Conservation (phyloP, 1,140 invertebrate genomes). For the Drosophila mauritiana region DNA sequence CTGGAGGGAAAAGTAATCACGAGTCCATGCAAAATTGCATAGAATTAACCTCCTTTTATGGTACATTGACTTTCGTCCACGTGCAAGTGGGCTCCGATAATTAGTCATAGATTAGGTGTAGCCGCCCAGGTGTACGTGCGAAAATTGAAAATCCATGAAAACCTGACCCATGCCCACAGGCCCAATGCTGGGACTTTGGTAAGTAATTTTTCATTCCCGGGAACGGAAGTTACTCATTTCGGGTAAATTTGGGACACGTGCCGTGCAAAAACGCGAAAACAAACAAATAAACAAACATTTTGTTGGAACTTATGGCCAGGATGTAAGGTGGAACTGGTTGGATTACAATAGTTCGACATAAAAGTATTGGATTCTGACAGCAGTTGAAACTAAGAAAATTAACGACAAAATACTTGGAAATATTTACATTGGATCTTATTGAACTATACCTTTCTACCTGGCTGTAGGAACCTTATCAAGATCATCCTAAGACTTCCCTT, state of each 20-base stretch:
- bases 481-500: not conserved
- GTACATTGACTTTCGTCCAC: constrained; percentile 43
- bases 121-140: constrained; percentile 11
- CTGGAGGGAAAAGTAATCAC: constrained; percentile 47
- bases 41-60: constrained; percentile 61
- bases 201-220: constrained; percentile 66
- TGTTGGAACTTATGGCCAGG: constrained; percentile 7
- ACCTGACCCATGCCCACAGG: not conserved
- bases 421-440: not conserved
- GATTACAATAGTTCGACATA: not conserved
- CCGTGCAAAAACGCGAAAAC: constrained; percentile 37
- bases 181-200: constrained; percentile 31
- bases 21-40: constrained; percentile 43
- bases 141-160: constrained; percentile 65
- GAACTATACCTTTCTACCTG: not conserved
- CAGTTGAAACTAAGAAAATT: too few species aligned
- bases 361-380: too few species aligned
- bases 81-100: constrained; percentile 34
- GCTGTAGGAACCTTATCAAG: too few species aligned
- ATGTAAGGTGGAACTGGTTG: not conserved
- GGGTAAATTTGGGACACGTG: constrained; percentile 64
- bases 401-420: too few species aligned
- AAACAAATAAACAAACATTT: constrained; percentile 46
- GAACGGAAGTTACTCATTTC: constrained; percentile 61
- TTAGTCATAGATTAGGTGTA: constrained; percentile 56